Conservation (phyloP, 2,797 vertebrate species). For the Alca torda region DNA sequence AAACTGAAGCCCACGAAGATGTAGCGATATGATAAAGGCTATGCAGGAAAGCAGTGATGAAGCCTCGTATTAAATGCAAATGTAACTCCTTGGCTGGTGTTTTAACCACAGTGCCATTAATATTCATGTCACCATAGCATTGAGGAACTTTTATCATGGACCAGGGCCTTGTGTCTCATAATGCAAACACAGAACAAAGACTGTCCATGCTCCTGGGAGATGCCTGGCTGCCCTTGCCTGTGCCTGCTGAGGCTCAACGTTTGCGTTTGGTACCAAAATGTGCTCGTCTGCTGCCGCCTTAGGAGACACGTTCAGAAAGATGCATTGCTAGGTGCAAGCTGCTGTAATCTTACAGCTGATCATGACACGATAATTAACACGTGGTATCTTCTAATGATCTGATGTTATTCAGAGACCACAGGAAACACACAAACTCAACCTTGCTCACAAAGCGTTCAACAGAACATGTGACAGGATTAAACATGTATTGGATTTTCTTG, state of each 20-base stretch:
- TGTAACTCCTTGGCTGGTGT: background rate
- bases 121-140: constrained; percentile 13
- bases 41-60: background rate
- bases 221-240: background rate
- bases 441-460: background rate
- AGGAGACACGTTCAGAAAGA: background rate
- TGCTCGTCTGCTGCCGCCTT: fast-evolving
- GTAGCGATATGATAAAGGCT: constrained; percentile 1
- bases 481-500: background rate
- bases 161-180: background rate
- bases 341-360: background rate
- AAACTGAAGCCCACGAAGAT: background rate
- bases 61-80: constrained; percentile 2
- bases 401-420: background rate
- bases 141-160: background rate
- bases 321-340: fast-evolving
- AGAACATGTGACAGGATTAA: background rate
- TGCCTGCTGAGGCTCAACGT: background rate
- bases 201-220: background rate
- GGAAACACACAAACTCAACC: background rate
- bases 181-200: background rate
- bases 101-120: background rate
- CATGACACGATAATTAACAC: background rate
- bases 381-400: background rate
- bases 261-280: fast-evolving